Percentiles rank a stretch among this genome's conserved stretches.
phyloP scores from a whole-genome alignment of 2,797 vertebrate species.

The Syndactyla subalaris region DNA sequence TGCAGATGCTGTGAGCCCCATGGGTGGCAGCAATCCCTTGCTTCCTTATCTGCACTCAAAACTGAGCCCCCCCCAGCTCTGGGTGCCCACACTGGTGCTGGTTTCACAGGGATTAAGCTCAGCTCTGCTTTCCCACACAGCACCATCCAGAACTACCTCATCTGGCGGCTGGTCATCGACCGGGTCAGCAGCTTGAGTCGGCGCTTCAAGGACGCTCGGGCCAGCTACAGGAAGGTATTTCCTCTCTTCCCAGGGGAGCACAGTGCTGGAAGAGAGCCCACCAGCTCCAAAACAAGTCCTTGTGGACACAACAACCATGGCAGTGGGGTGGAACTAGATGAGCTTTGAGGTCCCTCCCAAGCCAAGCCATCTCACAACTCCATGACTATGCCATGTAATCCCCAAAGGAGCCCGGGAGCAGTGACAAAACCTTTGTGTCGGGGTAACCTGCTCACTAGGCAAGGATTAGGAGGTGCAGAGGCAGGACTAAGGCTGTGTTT shows the following conservation, averaged over 20 bases:
- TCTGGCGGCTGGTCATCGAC: slow-evolving; percentile 90
- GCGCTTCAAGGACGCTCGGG: slow-evolving; percentile 91
- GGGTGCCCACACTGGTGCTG: background rate
- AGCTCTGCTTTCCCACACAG: slow-evolving; percentile 70
- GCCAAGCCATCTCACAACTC: background rate
- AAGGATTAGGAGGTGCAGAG: rapidly evolving
- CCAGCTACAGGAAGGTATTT: slow-evolving; percentile 89
- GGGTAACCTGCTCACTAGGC: background rate
- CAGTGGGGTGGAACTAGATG: background rate
- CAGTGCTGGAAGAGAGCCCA: background rate
- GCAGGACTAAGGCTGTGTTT: background rate
- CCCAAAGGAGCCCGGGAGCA: too few species aligned
- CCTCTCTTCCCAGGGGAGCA: background rate
- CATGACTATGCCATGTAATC: rapidly evolving
- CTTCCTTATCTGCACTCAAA: background rate
- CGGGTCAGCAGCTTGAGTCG: slow-evolving; percentile 89
- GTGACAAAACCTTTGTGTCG: background rate
- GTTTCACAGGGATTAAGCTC: background rate
- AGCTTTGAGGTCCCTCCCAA: background rate
- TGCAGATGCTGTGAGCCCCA: background rate
- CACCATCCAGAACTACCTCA: slow-evolving; percentile 96
- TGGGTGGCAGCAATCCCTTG: background rate
- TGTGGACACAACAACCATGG: rapidly evolving
- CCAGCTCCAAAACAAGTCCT: background rate
- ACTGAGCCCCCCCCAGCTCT: background rate